Conservation (phyloP, 1,140 invertebrate species). For the Drosophila guanche region DNA sequence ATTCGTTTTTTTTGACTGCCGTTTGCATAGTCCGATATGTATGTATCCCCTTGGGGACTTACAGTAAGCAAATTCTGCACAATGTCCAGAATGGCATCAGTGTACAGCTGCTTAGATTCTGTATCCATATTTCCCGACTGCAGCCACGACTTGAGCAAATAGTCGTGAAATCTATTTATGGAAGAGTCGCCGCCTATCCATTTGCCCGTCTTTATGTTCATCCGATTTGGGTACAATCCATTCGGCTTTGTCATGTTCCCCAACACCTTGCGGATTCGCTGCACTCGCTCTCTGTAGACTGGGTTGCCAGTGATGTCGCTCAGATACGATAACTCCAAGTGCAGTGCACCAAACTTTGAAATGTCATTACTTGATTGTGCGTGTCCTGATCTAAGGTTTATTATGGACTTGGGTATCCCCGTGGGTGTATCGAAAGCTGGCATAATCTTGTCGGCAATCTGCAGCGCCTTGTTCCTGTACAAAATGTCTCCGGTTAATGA, state of each 20-base stretch:
- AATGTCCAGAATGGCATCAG: constrained; percentile 92
- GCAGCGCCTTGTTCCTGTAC: constrained; percentile 95
- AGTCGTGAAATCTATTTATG: constrained; percentile 98
- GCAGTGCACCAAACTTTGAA: constrained; percentile 97
- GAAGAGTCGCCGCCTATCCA: constrained; percentile 90
- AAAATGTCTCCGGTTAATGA: constrained; percentile 97
- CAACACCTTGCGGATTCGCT: constrained; percentile 91
- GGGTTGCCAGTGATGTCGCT: constrained; percentile 96
- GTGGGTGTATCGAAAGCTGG: constrained; percentile 98
- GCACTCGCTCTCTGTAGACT: constrained; percentile 93
- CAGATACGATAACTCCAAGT: constrained; percentile 97
- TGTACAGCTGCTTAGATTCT: constrained; percentile 94
- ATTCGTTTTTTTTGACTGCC: constrained; percentile 97
- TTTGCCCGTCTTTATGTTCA: constrained; percentile 90
- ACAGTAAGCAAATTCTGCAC: constrained; percentile 91
- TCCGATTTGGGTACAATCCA: constrained; percentile 98
- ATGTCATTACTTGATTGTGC: constrained; percentile 77
- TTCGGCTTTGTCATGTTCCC: constrained; percentile 93
- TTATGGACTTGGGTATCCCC: constrained; percentile 93
- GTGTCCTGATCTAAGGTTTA: not conserved
- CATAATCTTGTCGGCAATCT: constrained; percentile 95
- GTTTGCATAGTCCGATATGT: constrained; percentile 96
- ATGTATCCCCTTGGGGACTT: constrained; percentile 91
- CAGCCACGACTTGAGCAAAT: constrained; percentile 97
- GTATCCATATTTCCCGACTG: constrained; percentile 91